These are phyloP conservation scores for Urophycis tenuis DNA, from an alignment of 2,797 vertebrate genomes.

Conservation along the genomic window DNA sequence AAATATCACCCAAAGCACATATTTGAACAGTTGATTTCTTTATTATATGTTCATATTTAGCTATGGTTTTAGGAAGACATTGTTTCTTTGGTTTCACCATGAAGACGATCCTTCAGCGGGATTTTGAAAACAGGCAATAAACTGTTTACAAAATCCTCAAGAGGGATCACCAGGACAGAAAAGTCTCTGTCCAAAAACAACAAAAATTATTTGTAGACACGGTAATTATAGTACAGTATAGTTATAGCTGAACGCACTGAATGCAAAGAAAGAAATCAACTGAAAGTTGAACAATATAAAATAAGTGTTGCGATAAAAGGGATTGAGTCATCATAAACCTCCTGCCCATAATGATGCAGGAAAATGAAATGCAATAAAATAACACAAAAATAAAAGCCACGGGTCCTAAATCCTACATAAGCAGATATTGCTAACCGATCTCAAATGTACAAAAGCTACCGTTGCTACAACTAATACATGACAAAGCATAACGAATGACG, in stretches of 20 bases:
- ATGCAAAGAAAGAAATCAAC: conserved; percentile 43
- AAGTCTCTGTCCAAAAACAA: conserved; percentile 26
- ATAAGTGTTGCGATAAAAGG: conserved; percentile 35
- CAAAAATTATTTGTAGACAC: conserved; percentile 25
- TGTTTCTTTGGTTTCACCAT: conserved; percentile 3
- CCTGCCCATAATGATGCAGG: conserved; percentile 4
- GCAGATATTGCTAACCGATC: conserved; percentile 29
- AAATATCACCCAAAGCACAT: neutral
- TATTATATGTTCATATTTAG: neutral
- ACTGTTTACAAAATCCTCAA: neutral
- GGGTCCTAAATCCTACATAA: conserved; percentile 38
- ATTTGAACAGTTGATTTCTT: conserved; percentile 3
- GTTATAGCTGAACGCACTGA: conserved; percentile 44
- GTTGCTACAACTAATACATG: conserved; percentile 35
- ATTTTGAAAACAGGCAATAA: conserved; percentile 21
- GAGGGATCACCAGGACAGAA: conserved; percentile 16
- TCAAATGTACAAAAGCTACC: conserved; percentile 37
- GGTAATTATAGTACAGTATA: conserved; percentile 41
- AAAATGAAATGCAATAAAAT: conserved; percentile 11
- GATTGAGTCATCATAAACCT: conserved; percentile 21
- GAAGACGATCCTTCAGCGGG: neutral
- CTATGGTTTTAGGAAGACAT: neutral
- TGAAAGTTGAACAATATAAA: conserved; percentile 44
- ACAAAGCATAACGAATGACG: conserved; percentile 42
- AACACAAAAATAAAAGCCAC: conserved; percentile 23